Evolutionary conservation across 2,113 vertebrate species (phyloP).

Genomic region (Ploceus nigricollis): DNA sequence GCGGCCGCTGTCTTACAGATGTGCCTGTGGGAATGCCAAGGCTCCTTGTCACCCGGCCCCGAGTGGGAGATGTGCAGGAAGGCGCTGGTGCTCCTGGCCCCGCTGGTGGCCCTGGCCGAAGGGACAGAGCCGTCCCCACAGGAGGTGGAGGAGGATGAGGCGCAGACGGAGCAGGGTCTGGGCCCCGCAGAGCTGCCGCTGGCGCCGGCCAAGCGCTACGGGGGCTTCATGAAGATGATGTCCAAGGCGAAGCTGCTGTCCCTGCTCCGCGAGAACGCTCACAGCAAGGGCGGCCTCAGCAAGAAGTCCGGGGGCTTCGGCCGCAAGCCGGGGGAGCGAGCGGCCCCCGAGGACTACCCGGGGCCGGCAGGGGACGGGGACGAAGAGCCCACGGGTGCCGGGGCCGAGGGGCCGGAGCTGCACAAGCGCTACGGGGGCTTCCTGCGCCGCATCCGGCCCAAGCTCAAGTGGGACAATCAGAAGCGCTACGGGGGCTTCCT

Average conservation of each 20-base stretch:
- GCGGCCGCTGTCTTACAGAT: slow-evolving; percentile 73
- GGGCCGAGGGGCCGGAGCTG: slow-evolving; percentile 60
- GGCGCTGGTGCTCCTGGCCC: slow-evolving; percentile 14
- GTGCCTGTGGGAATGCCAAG: slow-evolving; percentile 84
- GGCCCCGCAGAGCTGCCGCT: slow-evolving; percentile 29
- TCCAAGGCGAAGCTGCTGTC: slow-evolving; percentile 75
- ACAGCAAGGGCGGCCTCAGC: slow-evolving; percentile 60
- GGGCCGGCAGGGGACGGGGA: neutral
- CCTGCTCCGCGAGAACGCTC: slow-evolving; percentile 71
- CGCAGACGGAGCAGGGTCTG: neutral
- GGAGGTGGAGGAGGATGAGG: neutral
- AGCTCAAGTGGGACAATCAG: slow-evolving; percentile 93
- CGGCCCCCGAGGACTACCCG: neutral
- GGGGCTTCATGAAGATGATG: slow-evolving; percentile 83
- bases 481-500: slow-evolving; percentile 94
- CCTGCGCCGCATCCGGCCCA: slow-evolving; percentile 91
- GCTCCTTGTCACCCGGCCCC: slow-evolving; percentile 18
- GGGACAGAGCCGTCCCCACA: neutral
- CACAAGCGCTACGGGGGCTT: slow-evolving; percentile 97
- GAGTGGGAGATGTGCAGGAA: slow-evolving; percentile 79
- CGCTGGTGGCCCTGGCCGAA: slow-evolving; percentile 4
- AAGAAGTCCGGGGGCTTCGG: slow-evolving; percentile 71
- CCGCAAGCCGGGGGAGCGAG: slow-evolving; percentile 66
- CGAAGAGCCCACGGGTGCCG: slow-evolving; percentile 11
- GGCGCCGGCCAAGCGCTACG: slow-evolving; percentile 71